Conservation (phyloP, 2,797 vertebrate species). For the Echeneis naucrates region DNA sequence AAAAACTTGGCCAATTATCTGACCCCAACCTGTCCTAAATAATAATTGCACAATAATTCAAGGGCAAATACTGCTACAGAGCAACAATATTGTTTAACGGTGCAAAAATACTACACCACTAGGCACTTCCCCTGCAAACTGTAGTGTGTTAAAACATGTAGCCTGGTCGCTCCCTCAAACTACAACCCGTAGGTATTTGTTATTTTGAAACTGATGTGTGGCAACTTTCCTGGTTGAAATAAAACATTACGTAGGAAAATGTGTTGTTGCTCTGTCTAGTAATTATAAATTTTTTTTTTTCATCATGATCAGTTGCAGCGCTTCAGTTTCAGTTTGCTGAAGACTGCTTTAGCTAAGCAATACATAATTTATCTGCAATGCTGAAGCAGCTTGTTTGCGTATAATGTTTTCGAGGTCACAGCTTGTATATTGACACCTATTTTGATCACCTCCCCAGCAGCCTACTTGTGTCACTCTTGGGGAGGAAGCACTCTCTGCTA, state of each 20-base stretch:
- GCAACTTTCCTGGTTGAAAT: neutral
- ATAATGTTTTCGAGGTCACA: neutral
- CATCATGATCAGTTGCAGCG: neutral
- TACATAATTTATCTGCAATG: neutral
- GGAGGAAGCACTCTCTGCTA: neutral
- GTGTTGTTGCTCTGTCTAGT: neutral
- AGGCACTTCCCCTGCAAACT: neutral
- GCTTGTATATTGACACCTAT: neutral
- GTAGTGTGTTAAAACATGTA: neutral
- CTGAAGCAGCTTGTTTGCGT: conserved; percentile 7
- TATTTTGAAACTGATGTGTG: conserved; percentile 26
- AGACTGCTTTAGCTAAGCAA: neutral
- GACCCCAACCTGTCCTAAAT: neutral
- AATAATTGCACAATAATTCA: neutral
- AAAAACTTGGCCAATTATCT: conserved; percentile 12
- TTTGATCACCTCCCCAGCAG: conserved; percentile 4
- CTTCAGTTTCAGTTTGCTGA: neutral
- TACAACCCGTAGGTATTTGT: neutral
- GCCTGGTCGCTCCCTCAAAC: neutral
- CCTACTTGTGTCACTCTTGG: neutral
- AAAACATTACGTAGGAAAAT: neutral
- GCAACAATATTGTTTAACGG: conserved; percentile 10
- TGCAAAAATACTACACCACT: neutral
- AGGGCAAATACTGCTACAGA: conserved; percentile 10
- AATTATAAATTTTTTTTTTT: neutral